A percentile compares a stretch with the other conserved stretches of the same genome.
phyloP scores from a whole-genome alignment of 1,140 invertebrate species.

The Platorchestia sp. region DNA sequence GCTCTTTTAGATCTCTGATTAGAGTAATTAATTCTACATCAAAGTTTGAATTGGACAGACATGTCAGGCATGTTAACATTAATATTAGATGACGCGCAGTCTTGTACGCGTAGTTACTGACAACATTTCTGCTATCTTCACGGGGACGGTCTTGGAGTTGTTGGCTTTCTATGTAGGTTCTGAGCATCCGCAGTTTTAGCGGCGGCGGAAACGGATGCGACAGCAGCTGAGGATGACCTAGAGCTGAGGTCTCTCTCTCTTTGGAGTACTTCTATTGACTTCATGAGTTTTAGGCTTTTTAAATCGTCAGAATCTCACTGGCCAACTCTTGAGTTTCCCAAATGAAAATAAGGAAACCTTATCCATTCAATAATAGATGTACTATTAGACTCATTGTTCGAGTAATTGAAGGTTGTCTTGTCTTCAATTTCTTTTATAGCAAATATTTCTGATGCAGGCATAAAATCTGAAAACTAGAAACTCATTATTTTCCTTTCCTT shows the following conservation, averaged over 20 bases:
- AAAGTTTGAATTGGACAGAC: not conserved
- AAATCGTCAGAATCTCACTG: not conserved
- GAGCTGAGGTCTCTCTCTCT: not conserved
- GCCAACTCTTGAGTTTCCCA: too few species aligned
- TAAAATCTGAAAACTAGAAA: not conserved
- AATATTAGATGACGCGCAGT: not conserved
- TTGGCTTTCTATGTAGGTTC: not conserved
- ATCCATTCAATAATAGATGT: too few species aligned
- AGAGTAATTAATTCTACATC: not conserved
- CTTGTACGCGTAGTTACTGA: not conserved
- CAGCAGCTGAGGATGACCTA: not conserved
- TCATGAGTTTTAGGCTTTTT: not conserved
- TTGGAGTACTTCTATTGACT: not conserved
- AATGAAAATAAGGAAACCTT: too few species aligned
- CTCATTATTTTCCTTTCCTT: too few species aligned
- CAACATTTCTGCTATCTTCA: not conserved
- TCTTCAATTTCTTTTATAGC: too few species aligned
- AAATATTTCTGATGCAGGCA: not conserved
- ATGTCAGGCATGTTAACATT: not conserved
- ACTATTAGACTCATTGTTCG: too few species aligned
- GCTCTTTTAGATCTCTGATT: not conserved
- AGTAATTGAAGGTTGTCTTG: too few species aligned
- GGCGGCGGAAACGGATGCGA: not conserved
- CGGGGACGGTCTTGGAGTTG: not conserved
- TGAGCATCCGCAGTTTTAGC: conserved; percentile 5